phyloP scores from a whole-genome alignment of 2,113 vertebrate genomes.

The Empidonax alnorum region DNA sequence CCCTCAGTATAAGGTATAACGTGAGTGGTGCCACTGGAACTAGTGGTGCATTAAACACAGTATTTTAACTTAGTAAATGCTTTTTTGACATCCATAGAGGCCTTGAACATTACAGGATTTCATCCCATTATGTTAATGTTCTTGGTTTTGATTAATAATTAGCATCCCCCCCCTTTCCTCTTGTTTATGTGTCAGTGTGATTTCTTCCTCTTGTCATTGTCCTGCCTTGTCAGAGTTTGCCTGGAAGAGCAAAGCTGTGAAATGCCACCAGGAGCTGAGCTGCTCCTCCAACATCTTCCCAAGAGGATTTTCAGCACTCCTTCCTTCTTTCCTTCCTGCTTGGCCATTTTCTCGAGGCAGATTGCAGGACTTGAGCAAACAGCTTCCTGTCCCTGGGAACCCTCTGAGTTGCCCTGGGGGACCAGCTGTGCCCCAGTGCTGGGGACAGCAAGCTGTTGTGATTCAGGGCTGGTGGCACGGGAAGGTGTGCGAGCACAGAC shows the following conservation, averaged over 20 bases:
- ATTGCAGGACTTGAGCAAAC: not conserved
- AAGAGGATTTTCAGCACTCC: not conserved
- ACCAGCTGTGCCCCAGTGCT: accelerated
- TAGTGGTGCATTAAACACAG: not conserved
- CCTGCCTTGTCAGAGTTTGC: not conserved
- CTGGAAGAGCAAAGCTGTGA: not conserved
- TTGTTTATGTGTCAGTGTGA: not conserved
- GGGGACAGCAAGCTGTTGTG: not conserved
- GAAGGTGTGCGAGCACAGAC: not conserved
- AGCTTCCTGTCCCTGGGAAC: not conserved
- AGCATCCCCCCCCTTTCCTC: not conserved
- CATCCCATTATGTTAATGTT: not conserved
- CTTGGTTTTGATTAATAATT: not conserved
- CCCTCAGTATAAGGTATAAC: not conserved
- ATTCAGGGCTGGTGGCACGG: not conserved
- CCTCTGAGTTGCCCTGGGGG: not conserved
- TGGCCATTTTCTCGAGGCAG: not conserved
- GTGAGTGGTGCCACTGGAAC: not conserved
- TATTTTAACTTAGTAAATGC: not conserved
- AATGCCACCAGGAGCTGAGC: not conserved
- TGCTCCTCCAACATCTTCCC: not conserved
- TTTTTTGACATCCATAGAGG: not conserved
- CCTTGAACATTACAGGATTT: not conserved
- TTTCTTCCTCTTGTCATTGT: not conserved
- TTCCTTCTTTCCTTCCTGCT: not conserved